A percentile compares a stretch with the other conserved stretches of the same genome.
Conservation (phyloP, 2,888 invertebrate genomes). For the Alloplasta piceator region DNA sequence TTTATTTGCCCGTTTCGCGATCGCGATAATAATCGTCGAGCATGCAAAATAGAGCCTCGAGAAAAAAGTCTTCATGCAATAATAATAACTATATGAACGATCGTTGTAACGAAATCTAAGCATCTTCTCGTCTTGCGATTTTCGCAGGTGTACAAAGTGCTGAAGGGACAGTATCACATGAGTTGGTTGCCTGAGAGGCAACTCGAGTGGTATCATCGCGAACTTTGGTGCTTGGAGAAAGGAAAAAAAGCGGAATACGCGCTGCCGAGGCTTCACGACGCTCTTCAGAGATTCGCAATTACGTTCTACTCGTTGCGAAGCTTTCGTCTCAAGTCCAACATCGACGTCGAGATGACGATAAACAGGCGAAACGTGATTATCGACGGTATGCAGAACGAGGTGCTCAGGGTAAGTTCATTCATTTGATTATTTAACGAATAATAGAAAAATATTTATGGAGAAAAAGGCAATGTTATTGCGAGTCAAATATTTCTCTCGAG, state of each 20-base stretch:
- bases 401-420: constrained; percentile 76
- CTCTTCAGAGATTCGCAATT: constrained; percentile 84
- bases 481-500: no score
- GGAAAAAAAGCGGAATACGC: constrained; percentile 85
- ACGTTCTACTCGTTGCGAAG: constrained; percentile 83
- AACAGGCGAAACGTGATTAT: constrained; percentile 83
- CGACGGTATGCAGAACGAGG: constrained; percentile 79
- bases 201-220: constrained; percentile 81
- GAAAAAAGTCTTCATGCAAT: constrained; percentile 35
- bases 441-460: no score
- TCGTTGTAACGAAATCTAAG: constrained; percentile 51
- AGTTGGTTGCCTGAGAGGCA: constrained; percentile 83
- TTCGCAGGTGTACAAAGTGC: constrained; percentile 80
- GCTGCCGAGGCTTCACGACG: constrained; percentile 86
- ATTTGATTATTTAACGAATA: not conserved
- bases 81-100: not conserved
- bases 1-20: constrained; percentile 9
- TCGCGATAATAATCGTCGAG: not conserved
- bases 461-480: no score
- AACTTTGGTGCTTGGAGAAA: constrained; percentile 82
- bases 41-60: constrained; percentile 10
- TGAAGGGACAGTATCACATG: constrained; percentile 81
- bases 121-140: constrained; percentile 50
- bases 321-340: constrained; percentile 80
- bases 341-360: constrained; percentile 83